These are phyloP conservation scores for Apodemus speciosus DNA, from an alignment of 2,113 vertebrate genomes.

Conservation along the genomic window DNA sequence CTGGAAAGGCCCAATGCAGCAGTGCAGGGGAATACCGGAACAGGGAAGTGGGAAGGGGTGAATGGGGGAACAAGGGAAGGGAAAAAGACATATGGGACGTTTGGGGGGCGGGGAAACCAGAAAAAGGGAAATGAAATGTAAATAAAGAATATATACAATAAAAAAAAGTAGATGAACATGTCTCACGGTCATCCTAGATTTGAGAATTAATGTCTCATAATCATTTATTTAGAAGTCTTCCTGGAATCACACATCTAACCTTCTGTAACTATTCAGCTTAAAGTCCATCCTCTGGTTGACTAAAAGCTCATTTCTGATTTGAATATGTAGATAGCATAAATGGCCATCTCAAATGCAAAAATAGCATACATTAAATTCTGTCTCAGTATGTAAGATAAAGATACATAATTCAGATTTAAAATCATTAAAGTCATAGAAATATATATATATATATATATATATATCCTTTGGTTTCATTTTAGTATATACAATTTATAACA, in stretches of 20 bases:
- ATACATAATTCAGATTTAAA: constrained; percentile 17
- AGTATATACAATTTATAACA: neutral
- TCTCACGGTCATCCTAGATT: constrained; percentile 28
- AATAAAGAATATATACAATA: neutral
- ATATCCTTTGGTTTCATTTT: neutral
- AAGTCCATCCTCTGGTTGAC: constrained; percentile 27
- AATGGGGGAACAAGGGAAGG: no score
- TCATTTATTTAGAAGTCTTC: constrained; percentile 53
- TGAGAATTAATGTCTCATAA: constrained; percentile 50
- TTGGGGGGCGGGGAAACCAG: no score
- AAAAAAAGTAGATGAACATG: constrained; percentile 15
- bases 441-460: neutral
- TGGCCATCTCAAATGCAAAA: neutral
- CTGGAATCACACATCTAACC: neutral
- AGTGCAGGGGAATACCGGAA: no score
- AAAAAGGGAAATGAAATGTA: no score
- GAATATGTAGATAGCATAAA: neutral
- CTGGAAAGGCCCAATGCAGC: no score
- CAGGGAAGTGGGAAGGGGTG: no score
- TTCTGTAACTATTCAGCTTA: neutral
- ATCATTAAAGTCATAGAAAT: constrained; percentile 30
- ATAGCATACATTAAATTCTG: neutral
- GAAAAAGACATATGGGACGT: no score
- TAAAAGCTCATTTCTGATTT: neutral
- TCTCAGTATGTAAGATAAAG: neutral